Conservation (phyloP, 2,797 vertebrate species). For the Chelonia mydas region DNA sequence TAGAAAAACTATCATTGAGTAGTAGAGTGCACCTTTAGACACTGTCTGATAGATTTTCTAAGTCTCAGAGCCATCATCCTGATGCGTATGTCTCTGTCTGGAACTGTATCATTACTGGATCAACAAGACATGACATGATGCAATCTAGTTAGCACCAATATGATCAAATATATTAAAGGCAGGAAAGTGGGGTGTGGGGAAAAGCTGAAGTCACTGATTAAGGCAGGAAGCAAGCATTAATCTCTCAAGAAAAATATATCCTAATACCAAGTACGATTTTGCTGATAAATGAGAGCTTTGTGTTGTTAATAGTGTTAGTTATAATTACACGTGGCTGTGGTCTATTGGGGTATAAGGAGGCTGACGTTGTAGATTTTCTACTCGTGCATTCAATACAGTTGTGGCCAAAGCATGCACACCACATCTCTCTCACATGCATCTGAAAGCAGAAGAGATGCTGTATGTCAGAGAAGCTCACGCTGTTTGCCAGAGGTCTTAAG, state of each 20-base stretch:
- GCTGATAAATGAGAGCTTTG: neutral
- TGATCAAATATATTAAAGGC: neutral
- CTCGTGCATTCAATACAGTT: neutral
- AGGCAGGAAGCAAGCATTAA: neutral
- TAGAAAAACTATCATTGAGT: neutral
- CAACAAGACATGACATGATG: fast-evolving
- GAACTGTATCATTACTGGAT: neutral
- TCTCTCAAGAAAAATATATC: neutral
- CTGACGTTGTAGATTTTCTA: neutral
- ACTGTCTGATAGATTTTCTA: neutral
- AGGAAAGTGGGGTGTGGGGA: fast-evolving
- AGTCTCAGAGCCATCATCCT: neutral
- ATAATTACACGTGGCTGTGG: neutral
- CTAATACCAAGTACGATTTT: neutral
- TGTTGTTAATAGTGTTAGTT: neutral
- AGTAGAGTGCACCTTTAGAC: neutral
- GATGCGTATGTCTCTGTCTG: neutral
- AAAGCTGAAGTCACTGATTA: neutral
- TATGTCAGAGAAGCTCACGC: constrained; percentile 40
- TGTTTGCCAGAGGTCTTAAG: constrained; percentile 83
- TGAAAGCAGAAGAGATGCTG: neutral
- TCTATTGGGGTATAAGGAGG: neutral
- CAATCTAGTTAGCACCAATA: neutral
- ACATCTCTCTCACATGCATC: neutral
- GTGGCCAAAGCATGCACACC: neutral